Percentiles rank a stretch among this genome's conserved stretches.
Conservation (phyloP, 2,113 vertebrate genomes). For the Pollimyrus isidori region DNA sequence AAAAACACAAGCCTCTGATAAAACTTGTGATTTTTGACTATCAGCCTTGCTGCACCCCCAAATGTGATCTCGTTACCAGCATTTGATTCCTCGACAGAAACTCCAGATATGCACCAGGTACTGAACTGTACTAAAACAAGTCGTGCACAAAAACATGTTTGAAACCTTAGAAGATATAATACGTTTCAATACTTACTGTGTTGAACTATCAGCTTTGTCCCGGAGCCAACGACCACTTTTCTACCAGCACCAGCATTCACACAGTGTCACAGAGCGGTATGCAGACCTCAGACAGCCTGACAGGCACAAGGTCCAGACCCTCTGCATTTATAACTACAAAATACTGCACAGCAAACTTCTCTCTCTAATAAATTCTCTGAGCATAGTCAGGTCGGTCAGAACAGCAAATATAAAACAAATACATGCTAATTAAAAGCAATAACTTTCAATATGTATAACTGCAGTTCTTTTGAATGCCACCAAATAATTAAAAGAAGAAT, state of each 20-base stretch:
- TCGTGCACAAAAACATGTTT: not conserved
- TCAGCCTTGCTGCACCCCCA: constrained; percentile 16
- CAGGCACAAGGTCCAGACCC: not conserved
- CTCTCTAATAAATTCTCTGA: not conserved
- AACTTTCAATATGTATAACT: not conserved
- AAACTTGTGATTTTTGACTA: not conserved
- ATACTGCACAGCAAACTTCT: not conserved
- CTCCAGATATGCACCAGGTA: not conserved
- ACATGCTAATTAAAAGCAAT: not conserved
- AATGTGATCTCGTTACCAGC: not conserved
- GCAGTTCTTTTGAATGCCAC: not conserved
- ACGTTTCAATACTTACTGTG: not conserved
- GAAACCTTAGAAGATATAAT: not conserved
- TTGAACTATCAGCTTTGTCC: not conserved
- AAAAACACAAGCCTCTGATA: not conserved
- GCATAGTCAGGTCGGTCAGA: not conserved
- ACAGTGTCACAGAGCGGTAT: not conserved
- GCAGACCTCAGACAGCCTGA: not conserved
- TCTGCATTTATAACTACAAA: not conserved
- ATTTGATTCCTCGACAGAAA: not conserved
- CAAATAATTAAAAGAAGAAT: not conserved
- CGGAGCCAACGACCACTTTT: not conserved
- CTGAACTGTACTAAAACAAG: not conserved
- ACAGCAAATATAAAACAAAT: not conserved
- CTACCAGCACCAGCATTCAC: not conserved